Evolutionary conservation across 2,113 vertebrate species (phyloP).

Genomic region (Mormyrus lacerda): DNA sequence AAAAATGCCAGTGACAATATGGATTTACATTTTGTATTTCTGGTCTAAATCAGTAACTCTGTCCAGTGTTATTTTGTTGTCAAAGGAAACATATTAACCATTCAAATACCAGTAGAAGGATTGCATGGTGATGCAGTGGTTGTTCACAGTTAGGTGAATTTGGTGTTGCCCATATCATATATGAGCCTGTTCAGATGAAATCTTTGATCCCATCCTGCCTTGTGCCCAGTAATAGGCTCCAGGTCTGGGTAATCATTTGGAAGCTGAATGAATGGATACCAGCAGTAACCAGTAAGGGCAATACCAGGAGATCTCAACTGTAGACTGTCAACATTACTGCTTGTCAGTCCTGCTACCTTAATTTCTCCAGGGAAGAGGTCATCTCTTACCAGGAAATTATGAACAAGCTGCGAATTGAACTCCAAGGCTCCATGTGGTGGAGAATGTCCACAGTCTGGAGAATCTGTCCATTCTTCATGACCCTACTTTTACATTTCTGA

Average conservation of each 20-base stretch:
- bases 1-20: background rate
- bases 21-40: background rate
- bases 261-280: background rate
- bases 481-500: background rate
- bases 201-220: background rate
- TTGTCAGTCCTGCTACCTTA: background rate
- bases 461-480: background rate
- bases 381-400: background rate
- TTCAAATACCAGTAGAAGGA: background rate
- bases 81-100: background rate
- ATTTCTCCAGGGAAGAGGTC: background rate
- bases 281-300: background rate
- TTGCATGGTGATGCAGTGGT: background rate
- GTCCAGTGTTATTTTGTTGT: background rate
- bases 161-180: background rate
- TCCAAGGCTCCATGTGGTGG: background rate
- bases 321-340: background rate
- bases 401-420: background rate
- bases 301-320: background rate
- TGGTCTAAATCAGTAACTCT: background rate
- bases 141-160: background rate
- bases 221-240: background rate
- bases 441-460: background rate
- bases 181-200: background rate
- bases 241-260: background rate